Evolutionary conservation across 2,797 vertebrate species (phyloP).

Genomic region (Rhincodon typus): DNA sequence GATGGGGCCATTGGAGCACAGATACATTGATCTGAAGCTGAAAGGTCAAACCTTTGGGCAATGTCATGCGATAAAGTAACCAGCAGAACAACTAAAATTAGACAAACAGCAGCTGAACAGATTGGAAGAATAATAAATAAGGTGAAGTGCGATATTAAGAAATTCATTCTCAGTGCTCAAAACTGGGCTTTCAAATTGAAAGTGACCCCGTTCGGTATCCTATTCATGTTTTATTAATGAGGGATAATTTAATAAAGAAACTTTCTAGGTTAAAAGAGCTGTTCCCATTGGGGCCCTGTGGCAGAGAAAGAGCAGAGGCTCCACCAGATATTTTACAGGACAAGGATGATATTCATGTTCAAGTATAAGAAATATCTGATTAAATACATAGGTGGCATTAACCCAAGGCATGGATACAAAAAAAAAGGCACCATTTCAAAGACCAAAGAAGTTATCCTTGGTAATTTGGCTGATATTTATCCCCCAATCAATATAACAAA

Average conservation of each 20-base stretch:
- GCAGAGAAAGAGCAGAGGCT: background rate
- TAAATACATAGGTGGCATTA: background rate
- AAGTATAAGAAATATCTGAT: background rate
- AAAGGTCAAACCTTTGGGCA: background rate
- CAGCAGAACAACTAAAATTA: conserved; percentile 17
- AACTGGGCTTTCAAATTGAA: background rate
- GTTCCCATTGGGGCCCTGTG: background rate
- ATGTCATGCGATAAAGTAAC: conserved; percentile 9
- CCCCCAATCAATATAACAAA: background rate
- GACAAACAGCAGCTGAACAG: background rate
- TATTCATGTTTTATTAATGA: conserved; percentile 13
- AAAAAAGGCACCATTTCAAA: background rate
- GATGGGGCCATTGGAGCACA: conserved; percentile 29
- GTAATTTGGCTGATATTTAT: background rate
- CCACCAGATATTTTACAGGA: background rate
- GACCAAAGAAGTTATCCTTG: background rate
- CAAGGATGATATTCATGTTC: background rate
- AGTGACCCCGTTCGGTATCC: background rate
- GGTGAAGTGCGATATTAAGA: conserved; percentile 18
- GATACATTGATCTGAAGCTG: background rate
- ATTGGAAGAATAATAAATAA: conserved; percentile 23
- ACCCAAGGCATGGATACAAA: background rate
- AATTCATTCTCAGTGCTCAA: background rate
- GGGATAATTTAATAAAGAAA: background rate
- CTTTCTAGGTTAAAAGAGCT: background rate